Base-by-base conservation (phyloP, 53 echinoderm and acorn worm species). In the Paelopatides confundens region DNA sequence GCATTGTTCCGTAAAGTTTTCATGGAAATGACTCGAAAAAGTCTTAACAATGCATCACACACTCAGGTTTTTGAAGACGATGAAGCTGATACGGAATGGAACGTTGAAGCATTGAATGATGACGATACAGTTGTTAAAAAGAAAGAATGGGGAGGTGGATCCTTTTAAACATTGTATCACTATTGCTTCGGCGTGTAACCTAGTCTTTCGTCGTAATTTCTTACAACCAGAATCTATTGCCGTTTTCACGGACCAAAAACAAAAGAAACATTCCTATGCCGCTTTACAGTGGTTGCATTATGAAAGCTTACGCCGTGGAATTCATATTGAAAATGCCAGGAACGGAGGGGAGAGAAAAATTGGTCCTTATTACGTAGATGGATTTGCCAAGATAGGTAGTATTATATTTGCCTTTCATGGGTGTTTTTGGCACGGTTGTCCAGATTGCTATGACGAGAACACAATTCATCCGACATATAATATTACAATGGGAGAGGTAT, bases 151-250 rank as follows among this genome's bases (percentile, higher is more conserved):
- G 3, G 18, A 54, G 54, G 54, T 5, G 26, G 53, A 53, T 17
- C 53, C 53, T 18, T 53, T 53, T 17, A 53, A 53, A 53, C 18
- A 53, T 53, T 53, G 53, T 17, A 53, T 53, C 14, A 53, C 53
- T 3, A 95, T 93, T 29, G 93, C 95, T 1, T 85, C 89, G 8
- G 91, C 88, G 7, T 90, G 90, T n/a, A 71, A 85, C 54, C 77
- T 85, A 14, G 90, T 90, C 8, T 90, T 85, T 50, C 65, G 90
- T 7, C 62, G 85, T 5, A 90, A 90, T 50, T 90, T 71, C 58
- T 11, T 90, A 3, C 7, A 46, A 11, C 76, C 85, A 1, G 31
- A 85, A 6, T 51, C 90, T 3, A 90, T 90, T 12, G 85, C 50
- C 6, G 77, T 90, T 6, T 24, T 90, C 26, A 51, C 76, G 46